phyloP scores from a whole-genome alignment of 2,113 vertebrate genomes.

The Uropsilus gracilis region DNA sequence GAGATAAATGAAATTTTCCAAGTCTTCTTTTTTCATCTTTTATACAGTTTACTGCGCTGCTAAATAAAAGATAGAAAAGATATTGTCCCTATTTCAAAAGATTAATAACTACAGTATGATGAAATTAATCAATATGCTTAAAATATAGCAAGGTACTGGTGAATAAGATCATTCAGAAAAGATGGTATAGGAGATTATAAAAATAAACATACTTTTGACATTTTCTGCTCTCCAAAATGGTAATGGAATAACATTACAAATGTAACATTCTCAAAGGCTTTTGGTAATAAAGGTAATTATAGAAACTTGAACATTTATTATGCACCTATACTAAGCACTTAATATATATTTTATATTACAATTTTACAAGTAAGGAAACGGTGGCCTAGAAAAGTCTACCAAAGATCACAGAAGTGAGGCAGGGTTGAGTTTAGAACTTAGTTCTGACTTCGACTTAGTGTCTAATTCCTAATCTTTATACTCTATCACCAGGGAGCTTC shows the following conservation, averaged over 20 bases:
- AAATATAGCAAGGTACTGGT: slow-evolving; percentile 38
- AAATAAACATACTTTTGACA: slow-evolving; percentile 5
- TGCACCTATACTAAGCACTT: not conserved
- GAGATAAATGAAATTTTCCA: slow-evolving; percentile 59
- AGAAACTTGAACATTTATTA: slow-evolving; percentile 15
- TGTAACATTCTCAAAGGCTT: not conserved
- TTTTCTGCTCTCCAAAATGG: slow-evolving; percentile 47
- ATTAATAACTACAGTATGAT: slow-evolving; percentile 45
- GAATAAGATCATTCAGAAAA: slow-evolving; percentile 57
- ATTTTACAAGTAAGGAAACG: slow-evolving; percentile 40
- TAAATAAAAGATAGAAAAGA: slow-evolving; percentile 69
- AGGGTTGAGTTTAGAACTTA: not conserved
- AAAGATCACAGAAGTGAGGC: not conserved
- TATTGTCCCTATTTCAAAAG: slow-evolving; percentile 55
- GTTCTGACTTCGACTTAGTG: not conserved
- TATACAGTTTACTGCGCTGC: slow-evolving; percentile 53
- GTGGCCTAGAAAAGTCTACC: not conserved
- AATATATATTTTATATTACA: not conserved
- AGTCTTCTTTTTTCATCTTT: slow-evolving; percentile 50
- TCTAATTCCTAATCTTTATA: not conserved
- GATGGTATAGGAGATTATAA: slow-evolving; percentile 23
- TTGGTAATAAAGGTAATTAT: not conserved
- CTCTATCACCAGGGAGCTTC: not conserved
- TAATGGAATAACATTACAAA: not conserved
- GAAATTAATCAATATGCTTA: slow-evolving; percentile 49